Conservation (phyloP, 2,888 invertebrate genomes). For the Augiades crinisus region DNA sequence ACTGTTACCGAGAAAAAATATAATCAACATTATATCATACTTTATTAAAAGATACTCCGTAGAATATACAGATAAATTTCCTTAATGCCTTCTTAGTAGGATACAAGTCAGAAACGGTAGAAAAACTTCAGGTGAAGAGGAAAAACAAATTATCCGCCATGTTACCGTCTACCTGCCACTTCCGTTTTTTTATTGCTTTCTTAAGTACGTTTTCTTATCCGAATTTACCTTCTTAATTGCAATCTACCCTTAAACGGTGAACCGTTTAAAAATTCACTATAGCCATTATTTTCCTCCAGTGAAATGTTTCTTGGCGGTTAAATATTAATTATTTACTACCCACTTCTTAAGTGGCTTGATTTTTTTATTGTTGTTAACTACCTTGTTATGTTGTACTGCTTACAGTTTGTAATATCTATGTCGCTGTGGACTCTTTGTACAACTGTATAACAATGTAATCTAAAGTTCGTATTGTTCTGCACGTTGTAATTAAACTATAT, state of each 20-base stretch:
- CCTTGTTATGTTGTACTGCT: no score
- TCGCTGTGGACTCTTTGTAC: no score
- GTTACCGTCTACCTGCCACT: constrained; percentile 29
- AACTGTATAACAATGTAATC: no score
- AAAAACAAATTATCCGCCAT: constrained; percentile 26
- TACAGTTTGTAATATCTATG: no score
- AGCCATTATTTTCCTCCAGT: constrained; percentile 47
- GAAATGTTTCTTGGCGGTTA: constrained; percentile 27
- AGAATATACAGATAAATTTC: neutral
- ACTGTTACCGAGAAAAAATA: neutral
- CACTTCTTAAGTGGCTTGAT: constrained; percentile 42
- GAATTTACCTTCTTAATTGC: constrained; percentile 42
- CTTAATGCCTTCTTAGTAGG: neutral
- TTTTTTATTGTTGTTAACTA: constrained; percentile 49
- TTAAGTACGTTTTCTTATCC: constrained; percentile 30
- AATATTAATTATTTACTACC: constrained; percentile 57
- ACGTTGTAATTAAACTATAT: no score
- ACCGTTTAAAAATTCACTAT: constrained; percentile 53
- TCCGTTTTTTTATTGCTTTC: constrained; percentile 30
- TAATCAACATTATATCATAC: neutral
- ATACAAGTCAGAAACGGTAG: neutral
- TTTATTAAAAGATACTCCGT: neutral
- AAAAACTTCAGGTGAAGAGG: constrained; percentile 17
- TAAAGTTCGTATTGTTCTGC: no score
- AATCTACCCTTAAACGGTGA: constrained; percentile 46